phyloP scores from a whole-genome alignment of 30 jellyfish, hydroid and myxozoan species.

The Pseudorhiza aurosa region DNA sequence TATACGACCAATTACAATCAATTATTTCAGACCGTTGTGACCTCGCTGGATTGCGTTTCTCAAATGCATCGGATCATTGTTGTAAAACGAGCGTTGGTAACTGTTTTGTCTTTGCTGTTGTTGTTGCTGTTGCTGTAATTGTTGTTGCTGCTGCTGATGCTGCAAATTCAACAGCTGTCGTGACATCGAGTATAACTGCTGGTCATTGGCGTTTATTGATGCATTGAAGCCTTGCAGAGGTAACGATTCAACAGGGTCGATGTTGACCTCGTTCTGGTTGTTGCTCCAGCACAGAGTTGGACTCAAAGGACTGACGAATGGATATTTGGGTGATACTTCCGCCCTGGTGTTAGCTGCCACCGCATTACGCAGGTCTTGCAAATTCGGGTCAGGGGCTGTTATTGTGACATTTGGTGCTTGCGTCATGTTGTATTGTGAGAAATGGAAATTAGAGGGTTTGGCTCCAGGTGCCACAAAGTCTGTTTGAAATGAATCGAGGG shows the following conservation, averaged over 20 bases:
- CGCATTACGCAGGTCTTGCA: slow-evolving; percentile 55
- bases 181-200: slow-evolving; percentile 32
- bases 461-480: slow-evolving; percentile 15
- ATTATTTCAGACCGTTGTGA: slow-evolving; percentile 29
- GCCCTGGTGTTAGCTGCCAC: slow-evolving; percentile 48
- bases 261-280: slow-evolving; percentile 25
- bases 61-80: slow-evolving; percentile 28
- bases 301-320: slow-evolving; percentile 63
- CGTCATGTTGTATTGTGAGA: slow-evolving; percentile 50
- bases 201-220: slow-evolving; percentile 9
- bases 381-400: slow-evolving; percentile 58
- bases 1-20: slow-evolving; percentile 12
- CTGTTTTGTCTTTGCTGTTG: slow-evolving; percentile 42
- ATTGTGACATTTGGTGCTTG: slow-evolving; percentile 82
- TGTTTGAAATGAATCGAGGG: slow-evolving; percentile 11
- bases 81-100: slow-evolving; percentile 9
- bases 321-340: slow-evolving; percentile 73
- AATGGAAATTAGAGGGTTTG: slow-evolving; percentile 14
- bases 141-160: slow-evolving; percentile 44
- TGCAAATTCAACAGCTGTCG: slow-evolving; percentile 49
- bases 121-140: slow-evolving; percentile 22
- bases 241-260: slow-evolving; percentile 48
- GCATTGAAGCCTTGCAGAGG: slow-evolving; percentile 11
- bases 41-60: slow-evolving; percentile 43
- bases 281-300: slow-evolving; percentile 76